These are phyloP conservation scores for Gymnopithys bicolor DNA, from an alignment of 2,797 vertebrate genomes.

Conservation along the genomic window DNA sequence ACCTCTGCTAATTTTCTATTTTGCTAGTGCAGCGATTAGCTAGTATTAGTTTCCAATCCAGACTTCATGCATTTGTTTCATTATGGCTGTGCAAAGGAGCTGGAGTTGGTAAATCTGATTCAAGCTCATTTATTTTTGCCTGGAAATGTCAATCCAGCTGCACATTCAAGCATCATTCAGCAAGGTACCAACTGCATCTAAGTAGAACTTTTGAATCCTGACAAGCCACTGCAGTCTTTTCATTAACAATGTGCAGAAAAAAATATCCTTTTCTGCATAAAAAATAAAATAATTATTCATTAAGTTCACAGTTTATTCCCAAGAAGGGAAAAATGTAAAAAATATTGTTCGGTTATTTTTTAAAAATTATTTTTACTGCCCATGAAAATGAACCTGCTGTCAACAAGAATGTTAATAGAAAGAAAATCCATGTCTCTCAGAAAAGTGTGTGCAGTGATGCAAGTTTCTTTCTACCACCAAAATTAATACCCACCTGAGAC, in stretches of 20 bases:
- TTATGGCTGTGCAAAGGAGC: background rate
- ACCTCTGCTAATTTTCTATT: background rate
- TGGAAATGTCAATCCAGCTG: background rate
- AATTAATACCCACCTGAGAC: constrained; percentile 9
- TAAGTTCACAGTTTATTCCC: background rate
- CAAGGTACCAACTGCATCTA: background rate
- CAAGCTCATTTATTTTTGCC: background rate
- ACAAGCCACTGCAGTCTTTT: background rate
- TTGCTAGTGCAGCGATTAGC: background rate
- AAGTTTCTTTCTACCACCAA: background rate
- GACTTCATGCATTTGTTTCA: background rate
- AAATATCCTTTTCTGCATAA: background rate
- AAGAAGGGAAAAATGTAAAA: background rate
- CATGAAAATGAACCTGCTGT: background rate
- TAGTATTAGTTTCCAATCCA: background rate
- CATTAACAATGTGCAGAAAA: background rate
- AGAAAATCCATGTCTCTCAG: background rate
- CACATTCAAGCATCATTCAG: background rate
- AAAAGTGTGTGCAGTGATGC: background rate
- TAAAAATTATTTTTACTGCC: background rate
- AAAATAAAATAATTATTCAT: background rate
- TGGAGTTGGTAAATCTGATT: background rate
- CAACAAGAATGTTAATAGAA: background rate
- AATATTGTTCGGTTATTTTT: background rate
- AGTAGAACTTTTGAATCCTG: background rate